A percentile compares a stretch with the other conserved stretches of the same genome.
phyloP scores from a whole-genome alignment of 2,888 invertebrate genomes.

The Idaea biselata region DNA sequence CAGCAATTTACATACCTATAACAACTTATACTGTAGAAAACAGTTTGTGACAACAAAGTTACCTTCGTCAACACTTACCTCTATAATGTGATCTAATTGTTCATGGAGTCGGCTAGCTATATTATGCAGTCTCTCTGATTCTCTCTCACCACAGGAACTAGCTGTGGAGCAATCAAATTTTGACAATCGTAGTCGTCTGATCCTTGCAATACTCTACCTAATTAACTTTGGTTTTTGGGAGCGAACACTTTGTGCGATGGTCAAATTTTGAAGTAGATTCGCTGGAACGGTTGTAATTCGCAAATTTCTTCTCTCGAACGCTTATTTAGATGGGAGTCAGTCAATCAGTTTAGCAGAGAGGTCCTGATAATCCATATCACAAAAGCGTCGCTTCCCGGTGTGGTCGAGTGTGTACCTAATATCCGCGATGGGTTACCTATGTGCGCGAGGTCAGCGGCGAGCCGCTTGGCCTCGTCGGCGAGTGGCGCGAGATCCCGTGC shows the following conservation, averaged over 20 bases:
- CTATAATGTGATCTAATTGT: constrained; percentile 98
- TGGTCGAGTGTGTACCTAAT: constrained; percentile 56
- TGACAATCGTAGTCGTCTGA: constrained; percentile 8
- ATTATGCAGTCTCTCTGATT: constrained; percentile 93
- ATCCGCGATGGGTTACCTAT: constrained; percentile 71
- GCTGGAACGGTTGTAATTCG: background rate
- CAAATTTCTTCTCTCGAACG: background rate
- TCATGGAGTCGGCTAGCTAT: constrained; percentile 97
- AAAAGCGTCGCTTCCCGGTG: constrained; percentile 41
- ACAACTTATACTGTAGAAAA: constrained; percentile 6
- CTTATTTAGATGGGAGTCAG: background rate
- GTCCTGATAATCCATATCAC: constrained; percentile 26
- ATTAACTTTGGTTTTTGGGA: constrained; percentile 16
- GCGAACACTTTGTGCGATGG: constrained; percentile 23
- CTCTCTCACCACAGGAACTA: constrained; percentile 83
- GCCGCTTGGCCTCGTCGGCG: constrained; percentile 69
- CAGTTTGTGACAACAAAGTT: constrained; percentile 3
- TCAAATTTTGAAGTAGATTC: background rate
- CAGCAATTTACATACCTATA: constrained; percentile 95
- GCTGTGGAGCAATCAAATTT: constrained; percentile 47
- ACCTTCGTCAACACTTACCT: constrained; percentile 80
- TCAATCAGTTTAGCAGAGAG: background rate
- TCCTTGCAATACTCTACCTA: constrained; percentile 5
- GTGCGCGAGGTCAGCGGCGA: constrained; percentile 73
- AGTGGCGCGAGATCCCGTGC: constrained; percentile 70